These are phyloP conservation scores for Taurulus bubalis DNA, from an alignment of 2,113 vertebrate genomes.

Conservation along the genomic window DNA sequence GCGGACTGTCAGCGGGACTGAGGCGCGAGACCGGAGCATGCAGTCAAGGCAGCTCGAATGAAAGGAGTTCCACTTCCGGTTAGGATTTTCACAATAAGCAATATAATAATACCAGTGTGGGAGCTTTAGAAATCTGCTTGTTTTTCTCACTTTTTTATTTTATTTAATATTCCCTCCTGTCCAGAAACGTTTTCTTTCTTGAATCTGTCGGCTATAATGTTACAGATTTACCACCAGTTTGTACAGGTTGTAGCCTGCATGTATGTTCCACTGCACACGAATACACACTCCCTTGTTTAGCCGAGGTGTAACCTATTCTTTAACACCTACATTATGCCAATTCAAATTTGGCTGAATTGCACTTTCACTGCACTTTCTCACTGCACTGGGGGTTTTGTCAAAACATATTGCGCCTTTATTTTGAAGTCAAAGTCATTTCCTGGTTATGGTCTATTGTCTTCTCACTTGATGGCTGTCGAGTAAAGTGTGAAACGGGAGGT, in stretches of 20 bases:
- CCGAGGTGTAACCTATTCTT: not conserved
- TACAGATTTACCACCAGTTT: not conserved
- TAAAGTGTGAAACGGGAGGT: not conserved
- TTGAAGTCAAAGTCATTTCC: not conserved
- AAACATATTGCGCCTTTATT: constrained; percentile 26
- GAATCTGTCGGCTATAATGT: not conserved
- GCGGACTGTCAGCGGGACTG: not conserved
- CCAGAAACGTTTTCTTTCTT: too few species aligned
- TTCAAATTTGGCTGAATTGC: not conserved
- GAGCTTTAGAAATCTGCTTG: too few species aligned
- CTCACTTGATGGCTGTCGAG: not conserved
- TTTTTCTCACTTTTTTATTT: not conserved
- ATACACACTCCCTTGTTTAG: not conserved
- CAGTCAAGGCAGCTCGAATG: rapidly evolving
- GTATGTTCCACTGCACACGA: not conserved
- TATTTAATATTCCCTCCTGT: not conserved
- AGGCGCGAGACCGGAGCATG: not conserved
- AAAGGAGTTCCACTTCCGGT: not conserved
- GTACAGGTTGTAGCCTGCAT: not conserved
- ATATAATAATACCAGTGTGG: not conserved
- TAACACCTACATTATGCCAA: not conserved
- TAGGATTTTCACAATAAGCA: not conserved
- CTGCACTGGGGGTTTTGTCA: not conserved
- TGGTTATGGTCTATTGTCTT: rapidly evolving
- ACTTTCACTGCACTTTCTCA: too few species aligned